Percentiles rank a stretch among this genome's conserved stretches.
These are phyloP conservation scores for Scolanthus callimorphus DNA, from an alignment of 92 coral and sea anemone species.

Conservation along the genomic window DNA sequence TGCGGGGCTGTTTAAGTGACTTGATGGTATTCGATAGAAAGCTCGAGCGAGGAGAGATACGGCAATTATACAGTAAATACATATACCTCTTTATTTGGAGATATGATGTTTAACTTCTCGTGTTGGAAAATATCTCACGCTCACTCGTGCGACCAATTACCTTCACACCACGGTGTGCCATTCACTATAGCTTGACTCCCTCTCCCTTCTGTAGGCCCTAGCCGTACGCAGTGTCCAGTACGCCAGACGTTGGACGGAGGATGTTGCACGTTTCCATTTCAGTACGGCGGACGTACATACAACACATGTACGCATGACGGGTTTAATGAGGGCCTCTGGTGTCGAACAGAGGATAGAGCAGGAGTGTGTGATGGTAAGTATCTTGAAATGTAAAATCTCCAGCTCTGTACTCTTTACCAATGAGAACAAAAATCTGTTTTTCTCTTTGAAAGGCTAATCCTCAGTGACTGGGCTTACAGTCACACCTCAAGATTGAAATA, in stretches of 20 bases:
- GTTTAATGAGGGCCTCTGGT: constrained; percentile 3
- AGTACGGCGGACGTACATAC: constrained; percentile 3
- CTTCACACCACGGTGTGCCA: no score
- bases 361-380: no score
- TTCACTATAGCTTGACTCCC: no score
- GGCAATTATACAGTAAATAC: constrained; percentile 25
- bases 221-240: constrained; percentile 21
- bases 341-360: no score
- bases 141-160: no score
- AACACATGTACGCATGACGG: constrained; percentile 1
- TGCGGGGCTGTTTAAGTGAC: constrained; percentile 40
- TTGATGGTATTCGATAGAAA: constrained; percentile 21
- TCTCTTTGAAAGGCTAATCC: no score
- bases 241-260: constrained; percentile 32
- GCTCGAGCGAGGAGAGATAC: constrained; percentile 12
- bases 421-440: background rate
- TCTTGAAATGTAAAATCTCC: no score
- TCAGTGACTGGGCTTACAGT: no score
- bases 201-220: constrained; percentile 20
- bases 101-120: no score
- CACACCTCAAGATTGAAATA: no score
- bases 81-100: no score
- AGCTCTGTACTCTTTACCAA: background rate
- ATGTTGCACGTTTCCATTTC: constrained; percentile 51
- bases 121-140: no score